Conservation (phyloP, 2,113 vertebrate species). For the Channa argus region DNA sequence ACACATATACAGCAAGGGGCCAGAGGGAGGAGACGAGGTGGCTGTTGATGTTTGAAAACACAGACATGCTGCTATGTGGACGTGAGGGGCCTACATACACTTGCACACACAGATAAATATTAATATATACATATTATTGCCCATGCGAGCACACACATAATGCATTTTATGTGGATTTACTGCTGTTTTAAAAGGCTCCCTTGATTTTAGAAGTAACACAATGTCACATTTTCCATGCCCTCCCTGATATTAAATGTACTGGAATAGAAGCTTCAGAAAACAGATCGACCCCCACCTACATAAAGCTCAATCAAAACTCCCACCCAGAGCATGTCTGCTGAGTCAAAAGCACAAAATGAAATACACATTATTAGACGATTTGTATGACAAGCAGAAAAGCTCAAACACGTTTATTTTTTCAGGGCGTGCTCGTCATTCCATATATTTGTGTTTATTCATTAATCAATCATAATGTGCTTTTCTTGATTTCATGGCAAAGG, state of each 20-base stretch:
- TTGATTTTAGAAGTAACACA: slow-evolving; percentile 37
- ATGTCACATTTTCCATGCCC: slow-evolving; percentile 22
- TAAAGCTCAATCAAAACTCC: slow-evolving; percentile 13
- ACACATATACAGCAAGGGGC: slow-evolving; percentile 20
- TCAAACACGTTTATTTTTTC: not conserved
- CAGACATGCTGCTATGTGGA: slow-evolving; percentile 31
- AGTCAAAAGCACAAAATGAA: slow-evolving; percentile 9
- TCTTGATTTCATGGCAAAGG: not conserved
- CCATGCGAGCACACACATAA: not conserved
- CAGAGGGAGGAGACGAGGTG: slow-evolving; percentile 16
- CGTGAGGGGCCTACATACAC: not conserved
- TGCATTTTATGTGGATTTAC: slow-evolving; percentile 11
- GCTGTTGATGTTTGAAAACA: slow-evolving; percentile 40
- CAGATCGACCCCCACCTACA: slow-evolving; percentile 43
- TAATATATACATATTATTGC: not conserved
- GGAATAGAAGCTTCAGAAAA: slow-evolving; percentile 23
- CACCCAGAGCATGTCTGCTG: not conserved
- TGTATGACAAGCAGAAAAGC: not conserved
- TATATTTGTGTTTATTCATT: not conserved
- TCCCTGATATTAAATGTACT: slow-evolving; percentile 25
- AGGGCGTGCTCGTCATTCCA: not conserved
- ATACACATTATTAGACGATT: slow-evolving; percentile 25
- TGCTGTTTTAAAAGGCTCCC: not conserved
- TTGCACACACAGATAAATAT: slow-evolving; percentile 9
- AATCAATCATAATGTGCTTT: not conserved